These are phyloP conservation scores for Tiliacea aurago DNA, from an alignment of 2,888 invertebrate species.

Conservation along the genomic window DNA sequence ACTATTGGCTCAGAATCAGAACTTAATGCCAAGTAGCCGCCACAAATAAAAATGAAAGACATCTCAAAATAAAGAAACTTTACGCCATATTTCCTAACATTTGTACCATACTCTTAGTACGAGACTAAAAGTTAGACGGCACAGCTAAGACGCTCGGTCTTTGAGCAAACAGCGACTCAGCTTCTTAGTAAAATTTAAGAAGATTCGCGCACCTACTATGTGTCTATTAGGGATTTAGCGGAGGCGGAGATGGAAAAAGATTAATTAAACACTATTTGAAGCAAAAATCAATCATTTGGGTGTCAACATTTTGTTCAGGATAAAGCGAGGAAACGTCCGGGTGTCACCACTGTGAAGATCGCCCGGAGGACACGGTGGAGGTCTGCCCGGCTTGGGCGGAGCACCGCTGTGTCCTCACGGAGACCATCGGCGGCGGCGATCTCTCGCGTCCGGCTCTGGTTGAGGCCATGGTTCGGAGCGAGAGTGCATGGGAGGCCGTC, in stretches of 20 bases:
- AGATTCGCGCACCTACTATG: conserved; percentile 55
- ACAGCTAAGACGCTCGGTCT: conserved; percentile 68
- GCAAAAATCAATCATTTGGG: too few species aligned
- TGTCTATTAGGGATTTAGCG: neutral
- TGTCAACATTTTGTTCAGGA: neutral
- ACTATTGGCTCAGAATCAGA: neutral
- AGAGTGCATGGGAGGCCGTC: too few species aligned
- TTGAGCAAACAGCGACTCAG: conserved; percentile 73
- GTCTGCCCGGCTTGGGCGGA: too few species aligned
- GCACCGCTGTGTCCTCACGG: too few species aligned
- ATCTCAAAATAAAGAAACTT: conserved; percentile 20
- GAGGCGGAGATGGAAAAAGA: neutral
- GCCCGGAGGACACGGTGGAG: too few species aligned
- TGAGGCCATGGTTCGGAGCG: too few species aligned
- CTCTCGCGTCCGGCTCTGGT: too few species aligned
- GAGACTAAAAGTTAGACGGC: conserved; percentile 40
- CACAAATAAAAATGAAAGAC: neutral
- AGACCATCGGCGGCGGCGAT: too few species aligned
- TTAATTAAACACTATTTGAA: neutral
- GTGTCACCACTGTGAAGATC: too few species aligned
- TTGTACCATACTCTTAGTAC: neutral
- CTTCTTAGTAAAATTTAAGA: conserved; percentile 73
- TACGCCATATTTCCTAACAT: neutral
- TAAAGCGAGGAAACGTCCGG: too few species aligned
- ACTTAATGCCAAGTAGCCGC: neutral